Conservation (phyloP, 2,888 invertebrate species). For the Cataglyphis rosenhaueri region DNA sequence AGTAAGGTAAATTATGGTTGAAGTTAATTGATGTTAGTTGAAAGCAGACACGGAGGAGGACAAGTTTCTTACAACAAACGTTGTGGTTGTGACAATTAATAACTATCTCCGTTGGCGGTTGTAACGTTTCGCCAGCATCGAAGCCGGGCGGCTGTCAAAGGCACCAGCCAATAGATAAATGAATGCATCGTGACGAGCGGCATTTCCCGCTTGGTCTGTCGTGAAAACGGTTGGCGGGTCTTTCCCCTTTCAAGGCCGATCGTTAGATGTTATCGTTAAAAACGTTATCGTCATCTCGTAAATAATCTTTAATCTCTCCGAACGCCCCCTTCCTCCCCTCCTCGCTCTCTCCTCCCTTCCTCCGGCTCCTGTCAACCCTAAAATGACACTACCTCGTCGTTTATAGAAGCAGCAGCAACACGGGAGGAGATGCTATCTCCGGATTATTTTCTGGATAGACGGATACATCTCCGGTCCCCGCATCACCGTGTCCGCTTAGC, state of each 20-base stretch:
- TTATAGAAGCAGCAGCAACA: constrained; percentile 52
- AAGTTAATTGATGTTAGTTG: neutral
- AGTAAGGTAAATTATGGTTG: neutral
- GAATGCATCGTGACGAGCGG: constrained; percentile 83
- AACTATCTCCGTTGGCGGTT: constrained; percentile 59
- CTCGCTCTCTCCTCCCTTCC: constrained; percentile 2
- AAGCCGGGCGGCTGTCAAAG: constrained; percentile 58
- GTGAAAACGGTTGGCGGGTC: constrained; percentile 78
- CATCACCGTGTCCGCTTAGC: constrained; percentile 72
- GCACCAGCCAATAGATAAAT: constrained; percentile 78
- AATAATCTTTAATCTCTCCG: constrained; percentile 84
- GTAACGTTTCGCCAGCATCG: constrained; percentile 61
- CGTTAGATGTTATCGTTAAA: constrained; percentile 78
- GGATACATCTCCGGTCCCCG: constrained; percentile 76
- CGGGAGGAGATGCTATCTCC: constrained; percentile 64
- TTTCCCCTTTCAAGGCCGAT: constrained; percentile 75
- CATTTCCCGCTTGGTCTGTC: constrained; percentile 82
- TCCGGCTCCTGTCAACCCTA: constrained; percentile 36
- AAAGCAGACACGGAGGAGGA: neutral
- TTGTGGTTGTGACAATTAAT: constrained; percentile 64
- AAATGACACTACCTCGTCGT: constrained; percentile 53
- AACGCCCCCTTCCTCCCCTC: constrained; percentile 27
- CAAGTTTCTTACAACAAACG: constrained; percentile 23
- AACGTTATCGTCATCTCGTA: constrained; percentile 83
- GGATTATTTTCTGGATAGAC: constrained; percentile 85